Percentiles rank a stretch among this genome's conserved stretches.
Conservation (phyloP, 2,888 invertebrate genomes). For the Melanophora roralis region DNA sequence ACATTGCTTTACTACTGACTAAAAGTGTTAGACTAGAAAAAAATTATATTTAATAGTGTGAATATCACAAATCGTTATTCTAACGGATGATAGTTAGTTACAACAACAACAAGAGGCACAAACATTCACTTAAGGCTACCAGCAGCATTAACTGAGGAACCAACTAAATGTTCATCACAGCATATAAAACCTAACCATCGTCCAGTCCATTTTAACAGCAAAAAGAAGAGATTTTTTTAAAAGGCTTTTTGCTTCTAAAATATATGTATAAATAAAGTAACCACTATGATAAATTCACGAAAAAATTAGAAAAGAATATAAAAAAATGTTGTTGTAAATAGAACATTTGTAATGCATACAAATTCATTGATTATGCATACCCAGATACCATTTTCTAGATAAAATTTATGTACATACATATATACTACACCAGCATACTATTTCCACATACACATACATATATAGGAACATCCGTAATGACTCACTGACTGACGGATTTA, state of each 20-base stretch:
- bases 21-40: slow-evolving; percentile 1
- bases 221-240: slow-evolving; percentile 24
- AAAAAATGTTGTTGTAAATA: slow-evolving; percentile 22
- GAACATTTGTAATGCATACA: slow-evolving; percentile 56
- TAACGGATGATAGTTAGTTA: slow-evolving; percentile 53
- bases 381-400: slow-evolving; percentile 46
- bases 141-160: not conserved
- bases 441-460: too few relatives aligned
- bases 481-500: too few relatives aligned
- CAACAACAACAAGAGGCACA: not conserved
- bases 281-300: slow-evolving; percentile 24
- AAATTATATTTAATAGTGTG: slow-evolving; percentile 58
- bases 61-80: slow-evolving; percentile 62
- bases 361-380: slow-evolving; percentile 61
- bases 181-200: not conserved
- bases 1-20: slow-evolving; percentile 10
- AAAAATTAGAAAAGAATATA: not conserved
- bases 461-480: too few relatives aligned
- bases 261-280: slow-evolving; percentile 1
- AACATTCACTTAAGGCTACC: not conserved
- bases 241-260: slow-evolving; percentile 49
- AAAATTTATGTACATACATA: not conserved
- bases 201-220: not conserved
- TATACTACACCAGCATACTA: too few relatives aligned
- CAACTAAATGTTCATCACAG: not conserved